These are phyloP conservation scores for Saturnia pavonia DNA, from an alignment of 2,888 invertebrate species.

Conservation along the genomic window DNA sequence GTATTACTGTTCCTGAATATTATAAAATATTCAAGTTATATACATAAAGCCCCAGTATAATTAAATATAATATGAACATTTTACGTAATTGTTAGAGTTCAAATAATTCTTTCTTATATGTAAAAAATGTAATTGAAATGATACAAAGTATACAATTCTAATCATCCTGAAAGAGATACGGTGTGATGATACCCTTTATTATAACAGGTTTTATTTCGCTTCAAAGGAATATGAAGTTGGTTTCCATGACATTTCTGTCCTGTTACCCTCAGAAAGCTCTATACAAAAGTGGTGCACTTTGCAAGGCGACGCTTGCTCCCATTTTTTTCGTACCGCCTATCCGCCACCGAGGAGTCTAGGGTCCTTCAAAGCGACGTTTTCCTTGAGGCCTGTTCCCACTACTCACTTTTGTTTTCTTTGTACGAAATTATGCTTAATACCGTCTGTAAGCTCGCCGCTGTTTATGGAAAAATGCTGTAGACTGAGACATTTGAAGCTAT, in stretches of 20 bases:
- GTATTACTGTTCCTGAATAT: too few species aligned
- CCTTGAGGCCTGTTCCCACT: constrained; percentile 33
- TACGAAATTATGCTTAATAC: constrained; percentile 37
- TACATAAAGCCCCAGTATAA: not conserved
- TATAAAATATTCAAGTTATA: too few species aligned
- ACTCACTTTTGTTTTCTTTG: constrained; percentile 20
- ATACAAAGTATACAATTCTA: not conserved
- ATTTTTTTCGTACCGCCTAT: constrained; percentile 18
- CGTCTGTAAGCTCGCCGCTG: constrained; percentile 25
- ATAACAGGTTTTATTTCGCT: not conserved
- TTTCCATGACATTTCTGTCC: not conserved
- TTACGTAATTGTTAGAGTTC: not conserved
- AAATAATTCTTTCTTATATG: not conserved
- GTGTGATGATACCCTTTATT: not conserved
- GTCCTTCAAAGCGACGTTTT: constrained; percentile 43
- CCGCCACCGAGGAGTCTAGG: constrained; percentile 38
- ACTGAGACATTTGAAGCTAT: not conserved
- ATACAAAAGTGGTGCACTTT: constrained; percentile 17
- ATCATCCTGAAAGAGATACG: not conserved
- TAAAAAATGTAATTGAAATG: not conserved
- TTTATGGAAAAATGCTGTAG: not conserved
- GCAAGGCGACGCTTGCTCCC: constrained; percentile 13
- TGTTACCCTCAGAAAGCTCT: constrained; percentile 10
- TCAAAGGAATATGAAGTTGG: constrained; percentile 2
- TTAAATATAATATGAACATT: not conserved